Conservation (phyloP, 2,113 vertebrate species). For the Pygoscelis adeliae region DNA sequence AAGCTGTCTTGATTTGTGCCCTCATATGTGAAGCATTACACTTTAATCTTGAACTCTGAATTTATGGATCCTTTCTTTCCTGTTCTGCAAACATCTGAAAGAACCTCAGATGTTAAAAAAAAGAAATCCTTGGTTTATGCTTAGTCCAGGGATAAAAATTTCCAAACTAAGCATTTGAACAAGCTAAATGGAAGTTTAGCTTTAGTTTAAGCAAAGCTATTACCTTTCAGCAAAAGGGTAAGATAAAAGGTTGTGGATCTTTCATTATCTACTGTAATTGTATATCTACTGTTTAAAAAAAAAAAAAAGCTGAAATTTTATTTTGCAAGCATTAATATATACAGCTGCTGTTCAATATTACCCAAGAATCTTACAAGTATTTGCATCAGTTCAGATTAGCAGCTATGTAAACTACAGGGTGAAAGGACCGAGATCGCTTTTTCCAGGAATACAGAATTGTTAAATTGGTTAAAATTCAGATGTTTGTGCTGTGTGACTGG, state of each 20-base stretch:
- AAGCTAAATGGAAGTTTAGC: background rate
- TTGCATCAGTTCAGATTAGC: background rate
- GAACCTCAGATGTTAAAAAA: background rate
- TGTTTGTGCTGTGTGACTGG: background rate
- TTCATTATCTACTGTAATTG: background rate
- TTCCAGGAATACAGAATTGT: background rate
- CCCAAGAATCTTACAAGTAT: background rate
- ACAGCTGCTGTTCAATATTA: background rate
- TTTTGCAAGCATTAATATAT: background rate
- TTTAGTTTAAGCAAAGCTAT: background rate
- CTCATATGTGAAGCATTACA: background rate
- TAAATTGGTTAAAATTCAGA: conserved; percentile 6
- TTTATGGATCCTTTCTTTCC: background rate
- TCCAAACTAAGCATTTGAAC: background rate
- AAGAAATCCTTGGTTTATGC: background rate
- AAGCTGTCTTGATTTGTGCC: background rate
- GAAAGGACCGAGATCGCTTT: background rate
- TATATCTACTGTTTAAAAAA: background rate
- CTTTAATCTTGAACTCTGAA: background rate
- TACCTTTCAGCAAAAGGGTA: background rate
- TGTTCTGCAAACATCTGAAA: conserved; percentile 16
- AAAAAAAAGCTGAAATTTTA: background rate
- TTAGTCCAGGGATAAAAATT: background rate
- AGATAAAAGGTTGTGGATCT: background rate
- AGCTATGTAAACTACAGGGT: background rate